phyloP scores from a whole-genome alignment of 1,140 invertebrate genomes.

The Drosophila biarmipes region DNA sequence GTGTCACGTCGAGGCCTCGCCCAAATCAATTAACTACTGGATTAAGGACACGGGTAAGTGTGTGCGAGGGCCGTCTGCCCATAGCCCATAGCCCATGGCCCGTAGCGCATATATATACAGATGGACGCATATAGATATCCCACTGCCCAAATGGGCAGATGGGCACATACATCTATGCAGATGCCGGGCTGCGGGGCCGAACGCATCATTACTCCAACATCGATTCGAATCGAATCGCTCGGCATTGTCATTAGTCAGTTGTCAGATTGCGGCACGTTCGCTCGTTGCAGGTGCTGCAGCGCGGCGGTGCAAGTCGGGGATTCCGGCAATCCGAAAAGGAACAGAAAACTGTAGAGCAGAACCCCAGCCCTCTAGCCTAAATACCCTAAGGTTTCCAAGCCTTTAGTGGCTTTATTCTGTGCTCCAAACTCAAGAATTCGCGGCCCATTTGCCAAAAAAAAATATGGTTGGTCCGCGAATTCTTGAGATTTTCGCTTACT shows the following conservation, averaged over 20 bases:
- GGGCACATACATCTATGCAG: constrained; percentile 42
- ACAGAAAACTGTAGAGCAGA: too few relatives aligned
- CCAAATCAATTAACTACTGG: constrained; percentile 96
- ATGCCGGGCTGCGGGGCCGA: constrained; percentile 47
- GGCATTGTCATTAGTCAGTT: constrained; percentile 75
- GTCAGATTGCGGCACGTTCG: constrained; percentile 59
- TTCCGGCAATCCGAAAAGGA: background rate
- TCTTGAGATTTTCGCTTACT: too few relatives aligned
- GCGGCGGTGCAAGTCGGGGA: background rate
- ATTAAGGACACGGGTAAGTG: constrained; percentile 90
- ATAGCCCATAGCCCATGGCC: too few relatives aligned
- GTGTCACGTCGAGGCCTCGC: constrained; percentile 95
- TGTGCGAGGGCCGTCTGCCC: constrained; percentile 13
- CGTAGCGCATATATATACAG: constrained; percentile 11
- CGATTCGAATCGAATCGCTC: constrained; percentile 57
- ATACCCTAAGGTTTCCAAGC: background rate
- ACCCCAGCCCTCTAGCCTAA: background rate
- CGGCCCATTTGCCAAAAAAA: too few relatives aligned
- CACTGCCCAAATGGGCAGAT: background rate
- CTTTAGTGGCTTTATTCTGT: background rate
- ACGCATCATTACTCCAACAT: constrained; percentile 75
- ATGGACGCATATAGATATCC: constrained; percentile 3
- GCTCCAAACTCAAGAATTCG: too few relatives aligned
- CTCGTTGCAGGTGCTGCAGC: constrained; percentile 20
- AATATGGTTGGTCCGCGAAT: too few relatives aligned